These are phyloP conservation scores for Platycheirus rosarum DNA, from an alignment of 2,888 invertebrate genomes.

Conservation along the genomic window DNA sequence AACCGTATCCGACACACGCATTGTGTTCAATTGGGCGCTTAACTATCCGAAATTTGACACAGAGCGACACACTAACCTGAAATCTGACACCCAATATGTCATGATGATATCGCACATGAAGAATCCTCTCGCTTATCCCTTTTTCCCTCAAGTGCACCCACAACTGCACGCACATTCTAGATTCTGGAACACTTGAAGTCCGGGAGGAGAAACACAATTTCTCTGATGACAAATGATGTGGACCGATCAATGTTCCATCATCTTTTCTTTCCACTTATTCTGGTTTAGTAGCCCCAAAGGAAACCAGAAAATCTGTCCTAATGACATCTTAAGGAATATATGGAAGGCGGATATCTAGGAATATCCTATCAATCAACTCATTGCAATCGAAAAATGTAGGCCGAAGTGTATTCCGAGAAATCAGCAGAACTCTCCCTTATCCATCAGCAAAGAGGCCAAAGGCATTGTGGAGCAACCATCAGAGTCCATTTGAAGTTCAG, in stretches of 20 bases:
- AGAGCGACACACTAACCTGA: slow-evolving; percentile 42
- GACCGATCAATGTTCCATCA: slow-evolving; percentile 16
- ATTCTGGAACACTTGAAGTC: slow-evolving; percentile 36
- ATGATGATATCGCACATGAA: slow-evolving; percentile 61
- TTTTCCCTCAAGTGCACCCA: slow-evolving; percentile 18
- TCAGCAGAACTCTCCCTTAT: slow-evolving; percentile 1
- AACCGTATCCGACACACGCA: slow-evolving; percentile 13
- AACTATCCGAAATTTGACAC: slow-evolving; percentile 61
- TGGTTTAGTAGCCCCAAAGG: slow-evolving; percentile 18
- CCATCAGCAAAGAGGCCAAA: slow-evolving; percentile 18
- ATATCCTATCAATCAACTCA: slow-evolving; percentile 31
- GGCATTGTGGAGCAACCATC: not conserved
- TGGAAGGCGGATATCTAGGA: not conserved
- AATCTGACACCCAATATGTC: slow-evolving; percentile 50
- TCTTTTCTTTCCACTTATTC: slow-evolving; percentile 6
- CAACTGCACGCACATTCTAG: not conserved
- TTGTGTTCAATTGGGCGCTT: slow-evolving; percentile 52
- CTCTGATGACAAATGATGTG: slow-evolving; percentile 53
- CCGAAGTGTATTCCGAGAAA: not conserved
- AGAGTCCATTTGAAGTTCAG: slow-evolving; percentile 12
- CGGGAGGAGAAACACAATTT: slow-evolving; percentile 24
- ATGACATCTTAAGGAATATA: slow-evolving; percentile 24
- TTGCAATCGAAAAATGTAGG: not conserved
- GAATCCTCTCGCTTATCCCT: slow-evolving; percentile 23
- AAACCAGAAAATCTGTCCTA: slow-evolving; percentile 33